phyloP scores from a whole-genome alignment of 2,888 invertebrate species.

The Pyrrhosoma nymphula region DNA sequence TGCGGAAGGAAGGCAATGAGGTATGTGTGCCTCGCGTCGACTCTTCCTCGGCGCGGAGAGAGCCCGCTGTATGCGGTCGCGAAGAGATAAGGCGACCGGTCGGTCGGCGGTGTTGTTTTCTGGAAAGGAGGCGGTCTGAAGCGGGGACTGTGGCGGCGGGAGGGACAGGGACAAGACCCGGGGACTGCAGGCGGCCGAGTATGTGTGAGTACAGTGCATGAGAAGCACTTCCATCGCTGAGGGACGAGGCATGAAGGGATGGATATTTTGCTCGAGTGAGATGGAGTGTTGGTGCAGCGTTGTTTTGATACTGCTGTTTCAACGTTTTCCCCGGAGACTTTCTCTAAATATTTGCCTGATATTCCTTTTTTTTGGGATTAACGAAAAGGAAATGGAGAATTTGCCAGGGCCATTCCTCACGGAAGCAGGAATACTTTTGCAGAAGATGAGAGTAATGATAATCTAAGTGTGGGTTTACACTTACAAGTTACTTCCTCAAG shows the following conservation, averaged over 20 bases:
- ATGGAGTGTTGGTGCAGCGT: background rate
- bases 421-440: too few relatives aligned
- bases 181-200: background rate
- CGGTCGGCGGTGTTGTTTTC: background rate
- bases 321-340: background rate
- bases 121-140: background rate
- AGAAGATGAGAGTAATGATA: too few relatives aligned
- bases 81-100: slow-evolving; percentile 45
- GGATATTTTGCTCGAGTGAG: background rate
- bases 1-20: slow-evolving; percentile 46
- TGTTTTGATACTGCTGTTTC: background rate
- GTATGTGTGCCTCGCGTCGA: slow-evolving; percentile 34
- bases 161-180: background rate
- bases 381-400: background rate
- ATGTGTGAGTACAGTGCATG: too few relatives aligned
- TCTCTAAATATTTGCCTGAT: background rate
- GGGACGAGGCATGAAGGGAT: background rate
- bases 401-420: too few relatives aligned
- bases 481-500: too few relatives aligned
- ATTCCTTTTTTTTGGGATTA: background rate
- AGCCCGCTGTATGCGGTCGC: slow-evolving; percentile 7
- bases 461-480: too few relatives aligned
- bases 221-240: too few relatives aligned
- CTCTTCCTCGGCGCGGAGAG: background rate
- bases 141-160: background rate